Evolutionary conservation across 1,140 invertebrate species (phyloP), one percentile per base, ranked within the genome.

Genomic region (Andrena cerasifolii): DNA sequence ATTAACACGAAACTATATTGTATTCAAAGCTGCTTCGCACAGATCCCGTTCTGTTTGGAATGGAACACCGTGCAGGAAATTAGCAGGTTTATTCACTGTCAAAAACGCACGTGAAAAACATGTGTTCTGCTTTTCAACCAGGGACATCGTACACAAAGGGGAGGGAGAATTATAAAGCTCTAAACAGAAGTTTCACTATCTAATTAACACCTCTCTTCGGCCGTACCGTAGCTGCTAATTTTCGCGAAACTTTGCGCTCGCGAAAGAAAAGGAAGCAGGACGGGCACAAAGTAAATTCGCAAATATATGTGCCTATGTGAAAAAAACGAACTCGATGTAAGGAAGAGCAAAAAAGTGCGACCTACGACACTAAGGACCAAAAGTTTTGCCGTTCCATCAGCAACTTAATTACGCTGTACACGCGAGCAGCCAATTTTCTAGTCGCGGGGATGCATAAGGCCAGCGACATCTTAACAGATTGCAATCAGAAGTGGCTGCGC

Each of bases 181-280:
- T 72, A 36, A 62, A 72, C 14, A 54, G 24, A 71, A 71, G 68
- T 71, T 71, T 72, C 58, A 26, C 31, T 51, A 63, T 49, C 31
- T 51, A 72, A 72, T 62, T 72, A 72, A 51, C 43, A 72, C 36
- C 26, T 49, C 70, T 33, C 21, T 21, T 26, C 28, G 28, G 36
- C 43, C 58, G 28, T 62, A 10, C n/a, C 5, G 40, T 6, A 36
- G 51, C 21, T 72, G 58, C 31, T 36, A 62, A 62, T 72, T 72
- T 72, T 49, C 31, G 31, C 43, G n/a, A 26, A 72, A 49, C 58
- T 16, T 49, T 26, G 18, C 10, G 28, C 5, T 26, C 14, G 56
- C 18, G 28, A 49, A 14, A 45, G n/a, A 28, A 21, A 18, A 7
- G 6, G 16, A 26, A 14, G 36, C 18, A 26, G 16, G 14, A 40